Conservation (phyloP, 2,888 invertebrate genomes). For the Nysson spinosus region DNA sequence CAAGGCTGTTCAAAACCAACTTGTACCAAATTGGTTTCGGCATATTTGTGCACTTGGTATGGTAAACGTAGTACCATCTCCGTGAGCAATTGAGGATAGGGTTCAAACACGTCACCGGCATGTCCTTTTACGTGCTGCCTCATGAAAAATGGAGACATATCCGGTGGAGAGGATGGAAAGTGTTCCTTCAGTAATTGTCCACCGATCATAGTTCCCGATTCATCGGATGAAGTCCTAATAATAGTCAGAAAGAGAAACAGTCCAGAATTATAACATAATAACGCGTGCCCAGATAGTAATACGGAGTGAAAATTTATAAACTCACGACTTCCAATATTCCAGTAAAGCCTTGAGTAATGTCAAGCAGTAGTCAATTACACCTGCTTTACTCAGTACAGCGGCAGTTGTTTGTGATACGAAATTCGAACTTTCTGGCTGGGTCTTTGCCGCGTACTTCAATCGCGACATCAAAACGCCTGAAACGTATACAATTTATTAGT, state of each 20-base stretch:
- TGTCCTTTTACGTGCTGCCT: constrained; percentile 95
- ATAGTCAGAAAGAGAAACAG: too few relatives aligned
- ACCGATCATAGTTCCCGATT: constrained; percentile 78
- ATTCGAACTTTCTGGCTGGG: constrained; percentile 77
- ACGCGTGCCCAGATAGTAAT: constrained; percentile 28
- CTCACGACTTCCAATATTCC: constrained; percentile 85
- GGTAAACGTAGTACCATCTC: constrained; percentile 96
- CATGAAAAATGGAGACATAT: constrained; percentile 97
- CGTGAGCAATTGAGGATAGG: constrained; percentile 95
- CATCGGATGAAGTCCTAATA: constrained; percentile 74
- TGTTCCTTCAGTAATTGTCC: constrained; percentile 90
- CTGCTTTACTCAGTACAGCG: constrained; percentile 83
- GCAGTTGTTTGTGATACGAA: constrained; percentile 86
- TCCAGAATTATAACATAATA: too few relatives aligned
- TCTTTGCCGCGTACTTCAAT: constrained; percentile 80
- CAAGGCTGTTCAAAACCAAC: constrained; percentile 80
- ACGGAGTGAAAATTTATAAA: not conserved
- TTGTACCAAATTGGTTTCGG: constrained; percentile 69
- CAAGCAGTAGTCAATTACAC: constrained; percentile 86
- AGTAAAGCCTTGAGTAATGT: constrained; percentile 84
- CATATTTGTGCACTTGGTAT: constrained; percentile 92
- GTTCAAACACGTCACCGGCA: constrained; percentile 94
- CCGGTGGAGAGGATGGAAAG: constrained; percentile 89
- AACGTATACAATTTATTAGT: not conserved
- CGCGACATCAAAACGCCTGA: constrained; percentile 87